Evolutionary conservation across 2,113 vertebrate genomes (phyloP).

Genomic region (Sebastes schlegelii): DNA sequence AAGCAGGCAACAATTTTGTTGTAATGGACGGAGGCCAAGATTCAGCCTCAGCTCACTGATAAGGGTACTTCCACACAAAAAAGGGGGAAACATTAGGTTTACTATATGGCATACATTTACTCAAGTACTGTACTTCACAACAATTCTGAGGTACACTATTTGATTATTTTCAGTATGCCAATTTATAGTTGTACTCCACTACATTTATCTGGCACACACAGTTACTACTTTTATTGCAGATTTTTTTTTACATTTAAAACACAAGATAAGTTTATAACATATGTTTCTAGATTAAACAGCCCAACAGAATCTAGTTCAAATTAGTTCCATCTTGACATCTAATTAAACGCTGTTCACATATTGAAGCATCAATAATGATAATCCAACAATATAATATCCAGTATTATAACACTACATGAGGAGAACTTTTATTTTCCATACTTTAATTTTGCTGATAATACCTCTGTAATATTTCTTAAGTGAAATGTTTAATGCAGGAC

Average conservation of each 20-base stretch:
- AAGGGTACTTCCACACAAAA: conserved; percentile 56
- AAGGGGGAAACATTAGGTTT: conserved; percentile 6
- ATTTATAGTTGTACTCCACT: not conserved
- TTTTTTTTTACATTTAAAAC: not conserved
- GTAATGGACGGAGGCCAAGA: conserved; percentile 69
- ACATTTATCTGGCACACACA: not conserved
- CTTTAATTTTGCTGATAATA: not conserved
- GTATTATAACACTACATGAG: not conserved
- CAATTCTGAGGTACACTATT: not conserved
- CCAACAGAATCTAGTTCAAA: not conserved
- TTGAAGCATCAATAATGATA: not conserved
- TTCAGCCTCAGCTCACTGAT: conserved; percentile 56
- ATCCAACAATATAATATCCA: not conserved
- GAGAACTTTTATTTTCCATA: not conserved
- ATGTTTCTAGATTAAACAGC: not conserved
- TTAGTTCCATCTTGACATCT: not conserved
- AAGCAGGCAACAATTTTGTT: conserved; percentile 76
- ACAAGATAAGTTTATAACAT: not conserved
- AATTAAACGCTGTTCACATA: not conserved
- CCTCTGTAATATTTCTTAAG: not conserved
- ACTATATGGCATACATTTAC: conserved; percentile 2
- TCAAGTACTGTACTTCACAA: not conserved
- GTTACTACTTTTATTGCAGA: not conserved
- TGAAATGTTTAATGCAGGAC: not conserved
- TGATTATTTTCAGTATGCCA: not conserved